Percentiles rank a stretch among this genome's conserved stretches.
phyloP scores from a whole-genome alignment of 1,140 invertebrate species.

The Drosophila equinoxialis region DNA sequence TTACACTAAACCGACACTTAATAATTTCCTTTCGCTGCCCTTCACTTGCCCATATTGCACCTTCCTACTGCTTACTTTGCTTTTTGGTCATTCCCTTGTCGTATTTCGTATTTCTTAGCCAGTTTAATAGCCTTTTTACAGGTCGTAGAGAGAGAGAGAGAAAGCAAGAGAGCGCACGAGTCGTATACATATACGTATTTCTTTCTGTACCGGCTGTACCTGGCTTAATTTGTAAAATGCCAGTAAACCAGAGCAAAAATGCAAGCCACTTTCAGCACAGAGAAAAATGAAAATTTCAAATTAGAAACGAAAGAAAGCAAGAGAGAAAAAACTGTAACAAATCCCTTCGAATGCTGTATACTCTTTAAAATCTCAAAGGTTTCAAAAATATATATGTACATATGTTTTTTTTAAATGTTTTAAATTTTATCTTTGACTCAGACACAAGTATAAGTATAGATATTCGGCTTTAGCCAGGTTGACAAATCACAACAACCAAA shows the following conservation, averaged over 20 bases:
- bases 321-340: not conserved
- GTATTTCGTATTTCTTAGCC: conserved; percentile 51
- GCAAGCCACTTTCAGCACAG: conserved; percentile 28
- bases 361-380: not conserved
- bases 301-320: not conserved
- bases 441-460: no score
- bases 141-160: conserved; percentile 45
- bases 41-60: not conserved
- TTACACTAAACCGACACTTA: conserved; percentile 81
- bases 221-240: conserved; percentile 60
- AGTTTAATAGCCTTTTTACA: conserved; percentile 81
- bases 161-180: no score
- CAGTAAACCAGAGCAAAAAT: conserved; percentile 38
- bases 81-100: not conserved
- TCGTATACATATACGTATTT: not conserved
- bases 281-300: conserved; percentile 1
- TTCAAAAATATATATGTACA: no score
- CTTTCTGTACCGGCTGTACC: conserved; percentile 21
- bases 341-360: not conserved
- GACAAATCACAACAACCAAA: no score
- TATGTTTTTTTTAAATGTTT: no score
- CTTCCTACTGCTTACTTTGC: not conserved
- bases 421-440: no score
- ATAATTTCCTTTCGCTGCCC: conserved; percentile 56
- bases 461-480: no score